Percentiles rank a stretch among this genome's conserved stretches.
Evolutionary conservation across 1,140 invertebrate species (phyloP).

Genomic region (Mycetomoellerius zeteki): DNA sequence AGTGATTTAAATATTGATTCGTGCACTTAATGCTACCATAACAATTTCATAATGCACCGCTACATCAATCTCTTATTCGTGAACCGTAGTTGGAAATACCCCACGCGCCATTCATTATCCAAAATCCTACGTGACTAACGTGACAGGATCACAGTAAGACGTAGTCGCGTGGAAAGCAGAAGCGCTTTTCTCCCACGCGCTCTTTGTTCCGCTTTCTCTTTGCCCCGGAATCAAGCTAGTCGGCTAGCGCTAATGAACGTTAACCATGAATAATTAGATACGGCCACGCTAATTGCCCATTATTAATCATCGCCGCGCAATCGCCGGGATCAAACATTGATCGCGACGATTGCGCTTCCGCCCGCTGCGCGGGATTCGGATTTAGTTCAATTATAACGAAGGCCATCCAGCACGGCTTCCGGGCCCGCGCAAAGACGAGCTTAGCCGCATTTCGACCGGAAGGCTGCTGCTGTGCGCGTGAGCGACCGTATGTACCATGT

Average conservation of each 20-base stretch:
- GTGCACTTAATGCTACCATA: neutral
- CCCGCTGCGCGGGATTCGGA: constrained; percentile 8
- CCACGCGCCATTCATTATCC: constrained; percentile 36
- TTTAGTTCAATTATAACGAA: constrained; percentile 71
- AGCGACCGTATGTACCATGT: neutral
- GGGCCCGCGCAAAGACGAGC: constrained; percentile 44
- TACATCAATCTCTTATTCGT: constrained; percentile 27
- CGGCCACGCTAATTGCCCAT: constrained; percentile 73
- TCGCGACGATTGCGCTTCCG: constrained; percentile 73
- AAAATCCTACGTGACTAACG: constrained; percentile 21
- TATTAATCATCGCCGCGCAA: constrained; percentile 73
- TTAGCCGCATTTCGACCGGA: constrained; percentile 64
- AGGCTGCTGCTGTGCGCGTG: neutral
- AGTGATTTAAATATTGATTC: neutral
- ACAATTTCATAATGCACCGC: neutral
- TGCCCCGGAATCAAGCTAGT: constrained; percentile 28
- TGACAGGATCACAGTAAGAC: constrained; percentile 39
- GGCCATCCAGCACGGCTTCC: constrained; percentile 16
- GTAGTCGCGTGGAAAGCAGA: constrained; percentile 36
- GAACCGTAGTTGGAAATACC: neutral
- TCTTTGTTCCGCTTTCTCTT: constrained; percentile 27
- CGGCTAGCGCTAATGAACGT: constrained; percentile 67
- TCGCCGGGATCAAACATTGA: constrained; percentile 71
- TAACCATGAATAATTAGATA: constrained; percentile 77
- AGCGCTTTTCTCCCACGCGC: constrained; percentile 16